Evolutionary conservation across 2,797 vertebrate genomes (phyloP).

Genomic region (Apogon hyalosoma): DNA sequence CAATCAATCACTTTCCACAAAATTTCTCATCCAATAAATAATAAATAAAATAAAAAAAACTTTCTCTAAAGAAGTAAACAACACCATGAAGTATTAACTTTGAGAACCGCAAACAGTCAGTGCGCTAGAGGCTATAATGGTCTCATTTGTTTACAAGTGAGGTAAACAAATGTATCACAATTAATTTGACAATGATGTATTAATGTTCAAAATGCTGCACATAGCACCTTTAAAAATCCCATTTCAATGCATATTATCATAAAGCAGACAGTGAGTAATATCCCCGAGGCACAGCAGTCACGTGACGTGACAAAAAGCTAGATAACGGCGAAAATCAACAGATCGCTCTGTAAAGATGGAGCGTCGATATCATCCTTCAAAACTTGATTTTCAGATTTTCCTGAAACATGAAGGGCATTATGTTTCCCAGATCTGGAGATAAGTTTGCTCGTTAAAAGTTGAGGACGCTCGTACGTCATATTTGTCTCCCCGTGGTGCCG

Average conservation of each 20-base stretch:
- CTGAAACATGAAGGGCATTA: conserved; percentile 45
- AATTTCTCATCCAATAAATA: conserved; percentile 23
- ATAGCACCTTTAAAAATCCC: conserved; percentile 55
- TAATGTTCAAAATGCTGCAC: conserved; percentile 61
- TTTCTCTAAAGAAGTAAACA: conserved; percentile 1
- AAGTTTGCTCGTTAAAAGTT: conserved; percentile 73
- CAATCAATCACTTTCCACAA: conserved; percentile 15
- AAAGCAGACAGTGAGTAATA: conserved; percentile 65
- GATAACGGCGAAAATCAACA: conserved; percentile 58
- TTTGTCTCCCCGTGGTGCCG: conserved; percentile 52
- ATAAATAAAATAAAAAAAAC: not conserved
- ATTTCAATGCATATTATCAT: conserved; percentile 54
- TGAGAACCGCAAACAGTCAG: conserved; percentile 22
- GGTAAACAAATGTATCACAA: conserved; percentile 76
- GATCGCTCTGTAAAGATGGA: conserved; percentile 36
- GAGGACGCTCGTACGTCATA: conserved; percentile 53
- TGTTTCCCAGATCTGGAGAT: conserved; percentile 37
- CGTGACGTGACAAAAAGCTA: conserved; percentile 33
- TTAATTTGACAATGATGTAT: conserved; percentile 73
- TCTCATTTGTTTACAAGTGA: conserved; percentile 65
- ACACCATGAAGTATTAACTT: conserved; percentile 38
- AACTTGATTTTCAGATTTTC: conserved; percentile 5
- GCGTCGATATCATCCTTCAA: conserved; percentile 38
- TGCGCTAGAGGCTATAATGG: conserved; percentile 46
- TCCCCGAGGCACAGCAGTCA: not conserved